Evolutionary conservation across 1,140 invertebrate species (phyloP).

Genomic region (Bombus sylvicola): DNA sequence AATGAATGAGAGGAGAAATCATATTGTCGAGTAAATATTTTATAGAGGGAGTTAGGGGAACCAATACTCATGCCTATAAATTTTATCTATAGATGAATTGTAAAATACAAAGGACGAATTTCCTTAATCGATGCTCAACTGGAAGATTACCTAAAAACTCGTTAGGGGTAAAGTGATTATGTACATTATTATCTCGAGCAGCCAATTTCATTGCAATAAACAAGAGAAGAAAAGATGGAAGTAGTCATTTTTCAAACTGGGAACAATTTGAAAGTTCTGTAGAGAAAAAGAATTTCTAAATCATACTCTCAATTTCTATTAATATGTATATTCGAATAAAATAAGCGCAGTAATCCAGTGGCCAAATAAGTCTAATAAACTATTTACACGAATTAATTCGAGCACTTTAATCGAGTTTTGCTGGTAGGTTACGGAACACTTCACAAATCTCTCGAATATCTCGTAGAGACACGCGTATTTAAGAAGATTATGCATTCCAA

Average conservation of each 20-base stretch:
- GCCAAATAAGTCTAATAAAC: constrained; percentile 63
- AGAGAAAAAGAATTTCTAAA: constrained; percentile 32
- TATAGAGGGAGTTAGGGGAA: neutral
- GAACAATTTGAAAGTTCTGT: constrained; percentile 65
- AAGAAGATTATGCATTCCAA: constrained; percentile 70
- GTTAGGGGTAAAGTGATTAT: neutral
- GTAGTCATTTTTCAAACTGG: constrained; percentile 53
- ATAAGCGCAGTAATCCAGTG: constrained; percentile 65
- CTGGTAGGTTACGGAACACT: constrained; percentile 52
- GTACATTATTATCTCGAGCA: neutral
- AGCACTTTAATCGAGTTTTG: constrained; percentile 54
- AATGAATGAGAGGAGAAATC: neutral
- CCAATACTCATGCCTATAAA: neutral
- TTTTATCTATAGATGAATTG: neutral
- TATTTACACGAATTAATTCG: constrained; percentile 52
- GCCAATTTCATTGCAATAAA: constrained; percentile 37
- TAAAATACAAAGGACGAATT: constrained; percentile 12
- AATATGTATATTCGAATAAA: constrained; percentile 41
- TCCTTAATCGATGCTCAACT: constrained; percentile 1
- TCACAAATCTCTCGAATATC: constrained; percentile 60
- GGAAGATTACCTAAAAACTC: neutral
- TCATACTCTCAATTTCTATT: constrained; percentile 35
- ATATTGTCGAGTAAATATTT: neutral
- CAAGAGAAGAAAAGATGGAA: neutral
- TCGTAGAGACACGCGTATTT: constrained; percentile 53